Evolutionary conservation across 1,140 invertebrate species (phyloP), one percentile per base, ranked within the genome.

Genomic region (Saccostrea glomerata): DNA sequence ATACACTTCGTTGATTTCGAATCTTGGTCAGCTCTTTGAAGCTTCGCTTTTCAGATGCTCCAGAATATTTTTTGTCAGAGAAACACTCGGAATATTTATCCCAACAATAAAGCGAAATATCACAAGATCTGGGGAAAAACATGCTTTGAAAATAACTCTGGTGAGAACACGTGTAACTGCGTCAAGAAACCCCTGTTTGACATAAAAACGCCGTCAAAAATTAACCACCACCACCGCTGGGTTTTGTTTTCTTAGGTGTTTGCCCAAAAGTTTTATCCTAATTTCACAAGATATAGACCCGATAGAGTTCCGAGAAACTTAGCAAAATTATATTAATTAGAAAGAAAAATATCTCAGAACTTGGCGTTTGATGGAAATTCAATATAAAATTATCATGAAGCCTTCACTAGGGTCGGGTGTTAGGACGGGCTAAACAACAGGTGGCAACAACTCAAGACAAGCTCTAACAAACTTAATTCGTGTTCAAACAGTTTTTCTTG

Each of bases 321-420:
- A 25, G 70, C 70, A 77, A 77, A 77, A 77, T 77, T 77, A 77
- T 77, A 77, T 77, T 77, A 77, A 77, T 77, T 77, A 77, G 70
- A 77, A 77, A 77, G 70, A 77, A 77, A 77, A 77, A 77, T 77
- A 77, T 77, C 70, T 77, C 25, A 77, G 70, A 77, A 77, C 70
- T 77, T 77, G 70, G 70, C 70, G 25, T 77, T 77, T 77, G 70
- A 77, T 77, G 70, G 70, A 25, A 77, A 77, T 77, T 77, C 70
- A 77, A 77, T 77, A 77, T 77, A 77, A 77, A 77, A 15, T 77
- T 77, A 77, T 77, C 70, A 17, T 36, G 70, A 36, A 77, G 36
- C 36, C 70, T 77, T 36, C 23, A 77, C 70, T 77, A 15, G 30
- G 70, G 9, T 15, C 36, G 70, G 13, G 25, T 77, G 70, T 77